A percentile compares a stretch with the other conserved stretches of the same genome.
phyloP scores from a whole-genome alignment of 1,140 invertebrate genomes.

The Triops cancriformis region DNA sequence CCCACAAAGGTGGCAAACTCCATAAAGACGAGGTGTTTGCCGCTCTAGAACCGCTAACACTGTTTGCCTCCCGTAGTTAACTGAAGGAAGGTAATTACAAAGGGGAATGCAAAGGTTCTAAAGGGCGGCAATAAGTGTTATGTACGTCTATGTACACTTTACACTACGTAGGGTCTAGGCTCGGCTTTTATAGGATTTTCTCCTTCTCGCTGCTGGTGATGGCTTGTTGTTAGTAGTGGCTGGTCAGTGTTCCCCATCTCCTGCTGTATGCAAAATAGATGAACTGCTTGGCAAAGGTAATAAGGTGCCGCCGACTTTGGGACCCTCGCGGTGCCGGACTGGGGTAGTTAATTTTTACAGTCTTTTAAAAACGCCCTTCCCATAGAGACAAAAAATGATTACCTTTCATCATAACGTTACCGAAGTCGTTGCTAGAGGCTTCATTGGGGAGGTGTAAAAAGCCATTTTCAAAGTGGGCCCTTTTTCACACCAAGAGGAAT shows the following conservation, averaged over 20 bases:
- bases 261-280: neutral
- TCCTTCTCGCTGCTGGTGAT: neutral
- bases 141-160: too few species aligned
- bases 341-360: neutral
- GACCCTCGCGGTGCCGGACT: neutral
- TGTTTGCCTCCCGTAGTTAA: too few species aligned
- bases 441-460: neutral
- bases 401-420: slow-evolving; percentile 6
- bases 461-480: neutral
- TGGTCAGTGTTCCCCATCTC: neutral
- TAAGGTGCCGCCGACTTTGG: neutral
- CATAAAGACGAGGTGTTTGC: too few species aligned
- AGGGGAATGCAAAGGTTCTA: too few species aligned
- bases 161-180: too few species aligned
- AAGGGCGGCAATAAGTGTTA: too few species aligned
- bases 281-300: neutral
- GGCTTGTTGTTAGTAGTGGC: neutral
- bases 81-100: too few species aligned
- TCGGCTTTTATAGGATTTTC: neutral
- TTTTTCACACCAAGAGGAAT: neutral
- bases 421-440: neutral
- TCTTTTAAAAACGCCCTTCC: neutral
- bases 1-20: too few species aligned
- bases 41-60: too few species aligned
- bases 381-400: neutral